phyloP scores from a whole-genome alignment of 2,797 vertebrate species.

The Gallirallus australis region DNA sequence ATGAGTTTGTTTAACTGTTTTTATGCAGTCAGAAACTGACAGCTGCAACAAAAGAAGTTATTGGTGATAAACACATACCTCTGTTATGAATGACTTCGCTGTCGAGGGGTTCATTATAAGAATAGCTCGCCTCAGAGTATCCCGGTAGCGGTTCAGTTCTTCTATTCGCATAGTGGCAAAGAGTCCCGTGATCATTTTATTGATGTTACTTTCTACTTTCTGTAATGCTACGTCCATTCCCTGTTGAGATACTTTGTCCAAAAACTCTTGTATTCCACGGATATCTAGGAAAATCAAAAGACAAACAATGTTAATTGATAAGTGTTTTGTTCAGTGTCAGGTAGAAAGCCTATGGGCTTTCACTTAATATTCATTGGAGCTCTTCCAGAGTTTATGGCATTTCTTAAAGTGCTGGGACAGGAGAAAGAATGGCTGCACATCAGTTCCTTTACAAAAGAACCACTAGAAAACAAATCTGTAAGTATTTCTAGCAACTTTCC shows the following conservation, averaged over 20 bases:
- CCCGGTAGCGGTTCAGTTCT: constrained; percentile 95
- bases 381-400: not conserved
- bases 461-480: not conserved
- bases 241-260: constrained; percentile 96
- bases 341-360: not conserved
- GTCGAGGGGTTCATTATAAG: constrained; percentile 96
- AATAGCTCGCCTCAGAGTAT: constrained; percentile 93
- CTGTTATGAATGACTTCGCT: constrained; percentile 95
- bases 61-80: constrained; percentile 81
- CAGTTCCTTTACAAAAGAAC: not conserved
- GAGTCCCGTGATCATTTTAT: constrained; percentile 98
- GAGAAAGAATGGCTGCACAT: not conserved
- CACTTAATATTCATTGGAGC: not conserved
- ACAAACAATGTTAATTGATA: constrained; percentile 48
- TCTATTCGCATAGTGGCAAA: constrained; percentile 96
- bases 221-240: constrained; percentile 98
- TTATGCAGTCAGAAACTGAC: not conserved
- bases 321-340: not conserved
- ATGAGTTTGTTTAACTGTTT: not conserved
- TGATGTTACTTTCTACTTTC: constrained; percentile 98
- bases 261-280: constrained; percentile 96
- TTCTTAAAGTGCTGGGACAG: not conserved
- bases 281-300: constrained; percentile 88
- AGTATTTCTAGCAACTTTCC: not conserved
- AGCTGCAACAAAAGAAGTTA: not conserved